Base-by-base conservation (phyloP, 2,888 invertebrate species). In the Drosophila birchii region DNA sequence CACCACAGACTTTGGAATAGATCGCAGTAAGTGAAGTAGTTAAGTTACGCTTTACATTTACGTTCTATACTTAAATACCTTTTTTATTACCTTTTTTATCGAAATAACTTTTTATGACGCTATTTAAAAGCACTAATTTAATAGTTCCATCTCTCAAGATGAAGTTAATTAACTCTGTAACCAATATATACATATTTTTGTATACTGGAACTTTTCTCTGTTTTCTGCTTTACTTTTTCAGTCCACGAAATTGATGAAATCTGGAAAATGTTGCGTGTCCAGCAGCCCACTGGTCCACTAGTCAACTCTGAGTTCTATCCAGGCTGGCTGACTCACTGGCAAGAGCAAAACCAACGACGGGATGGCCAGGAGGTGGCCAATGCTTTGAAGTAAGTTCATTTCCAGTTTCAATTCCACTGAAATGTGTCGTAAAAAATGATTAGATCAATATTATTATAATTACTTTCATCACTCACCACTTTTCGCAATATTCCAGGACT, bases 321-420 rank as follows among this genome's bases (percentile, higher is more conserved):
- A 0, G 98, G 98, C 14, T 98, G 98, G 98, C 92, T 98, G 57
- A 96, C 97, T 7, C 96, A 97, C 90, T 98, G 98, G 98, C 95
- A 95, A 56, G 94, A 95, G 84, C 89, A 92, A 0, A 94, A 96
- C 75, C 94, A 95, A 69, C 93, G 93, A 23, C 94, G 94, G 0
- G 85, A 91, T 54, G 93, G 94, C 0, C 84, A 91, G 0, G 78
- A 61, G 0, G 94, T 97, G 9, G 93, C 95, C 0, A 86, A 91
- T 11, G 94, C 94, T 0, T 91, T 84, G 12, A 84, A 53, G 81
- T 87, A 44, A 34, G 47, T 23, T 14, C 8, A 43, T 12, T 6
- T 9, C 5, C 1, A 9, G 5, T 26, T 9, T 45, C 0, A 18
- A 41, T 14, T 12, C 20, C 20, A 43, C 6, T 20, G 14, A 47